These are phyloP conservation scores for Pentalonia nigronervosa DNA, from an alignment of 1,140 invertebrate species.

Conservation along the genomic window DNA sequence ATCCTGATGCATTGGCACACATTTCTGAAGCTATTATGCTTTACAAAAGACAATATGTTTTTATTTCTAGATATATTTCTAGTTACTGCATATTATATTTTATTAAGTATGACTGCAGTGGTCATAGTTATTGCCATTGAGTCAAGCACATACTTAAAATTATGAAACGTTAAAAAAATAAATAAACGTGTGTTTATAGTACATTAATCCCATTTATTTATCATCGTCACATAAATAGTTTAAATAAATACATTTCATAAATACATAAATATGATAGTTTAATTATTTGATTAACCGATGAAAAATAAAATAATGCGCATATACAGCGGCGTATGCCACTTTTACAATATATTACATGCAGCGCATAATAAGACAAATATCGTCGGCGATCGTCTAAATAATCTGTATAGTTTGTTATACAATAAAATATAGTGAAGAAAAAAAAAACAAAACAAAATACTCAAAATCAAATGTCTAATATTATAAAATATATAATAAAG, in stretches of 20 bases:
- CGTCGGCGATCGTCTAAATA: not conserved
- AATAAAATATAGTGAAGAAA: not conserved
- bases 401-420: not conserved
- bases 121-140: no score
- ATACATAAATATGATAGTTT: conserved; percentile 12
- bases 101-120: no score
- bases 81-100: no score
- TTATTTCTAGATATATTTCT: no score
- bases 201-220: not conserved
- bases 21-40: no score
- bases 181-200: not conserved
- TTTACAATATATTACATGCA: not conserved
- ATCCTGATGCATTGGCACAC: no score
- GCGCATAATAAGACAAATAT: not conserved
- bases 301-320: not conserved
- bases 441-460: not conserved
- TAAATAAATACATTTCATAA: conserved; percentile 25
- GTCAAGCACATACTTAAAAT: no score
- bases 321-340: not conserved
- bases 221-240: not conserved
- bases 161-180: not conserved
- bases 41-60: not conserved
- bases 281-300: not conserved
- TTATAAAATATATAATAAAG: conserved; percentile 8
- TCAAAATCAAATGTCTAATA: not conserved